Percentiles rank a stretch among this genome's conserved stretches.
These are phyloP conservation scores for Galeopterus variegatus DNA, from an alignment of 2,113 vertebrate species.

Conservation along the genomic window DNA sequence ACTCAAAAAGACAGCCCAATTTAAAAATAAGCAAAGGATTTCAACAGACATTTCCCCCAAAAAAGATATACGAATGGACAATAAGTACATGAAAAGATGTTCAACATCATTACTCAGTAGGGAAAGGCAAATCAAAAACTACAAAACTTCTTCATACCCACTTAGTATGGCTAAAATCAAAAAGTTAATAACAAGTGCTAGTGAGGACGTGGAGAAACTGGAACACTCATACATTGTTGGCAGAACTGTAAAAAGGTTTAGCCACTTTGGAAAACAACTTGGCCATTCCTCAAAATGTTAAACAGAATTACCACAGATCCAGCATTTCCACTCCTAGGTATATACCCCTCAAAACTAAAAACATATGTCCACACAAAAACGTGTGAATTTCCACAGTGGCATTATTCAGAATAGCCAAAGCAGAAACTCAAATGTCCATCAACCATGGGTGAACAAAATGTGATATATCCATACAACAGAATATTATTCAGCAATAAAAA, in stretches of 20 bases:
- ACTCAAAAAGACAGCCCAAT: background rate
- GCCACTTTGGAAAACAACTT: constrained; percentile 2
- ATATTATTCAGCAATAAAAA: background rate
- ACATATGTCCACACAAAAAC: background rate
- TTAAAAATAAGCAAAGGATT: background rate
- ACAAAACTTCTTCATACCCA: background rate
- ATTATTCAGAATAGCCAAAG: background rate
- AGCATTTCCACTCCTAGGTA: background rate
- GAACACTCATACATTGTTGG: background rate
- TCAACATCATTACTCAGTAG: background rate
- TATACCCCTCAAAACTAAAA: background rate
- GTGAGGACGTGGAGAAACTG: background rate
- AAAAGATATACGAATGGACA: background rate
- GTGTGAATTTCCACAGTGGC: background rate
- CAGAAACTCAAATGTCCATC: background rate
- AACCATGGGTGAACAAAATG: background rate
- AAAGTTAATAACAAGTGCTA: background rate
- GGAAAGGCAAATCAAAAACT: constrained; percentile 10
- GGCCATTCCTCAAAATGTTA: background rate
- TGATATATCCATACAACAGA: background rate
- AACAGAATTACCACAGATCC: background rate
- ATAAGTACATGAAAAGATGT: background rate
- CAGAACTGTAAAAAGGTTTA: background rate
- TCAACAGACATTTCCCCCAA: constrained; percentile 8
- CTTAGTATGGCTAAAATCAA: background rate